A percentile compares a stretch with the other conserved stretches of the same genome.
These are phyloP conservation scores for Calyptomena viridis DNA, from an alignment of 2,113 vertebrate genomes.

Conservation along the genomic window DNA sequence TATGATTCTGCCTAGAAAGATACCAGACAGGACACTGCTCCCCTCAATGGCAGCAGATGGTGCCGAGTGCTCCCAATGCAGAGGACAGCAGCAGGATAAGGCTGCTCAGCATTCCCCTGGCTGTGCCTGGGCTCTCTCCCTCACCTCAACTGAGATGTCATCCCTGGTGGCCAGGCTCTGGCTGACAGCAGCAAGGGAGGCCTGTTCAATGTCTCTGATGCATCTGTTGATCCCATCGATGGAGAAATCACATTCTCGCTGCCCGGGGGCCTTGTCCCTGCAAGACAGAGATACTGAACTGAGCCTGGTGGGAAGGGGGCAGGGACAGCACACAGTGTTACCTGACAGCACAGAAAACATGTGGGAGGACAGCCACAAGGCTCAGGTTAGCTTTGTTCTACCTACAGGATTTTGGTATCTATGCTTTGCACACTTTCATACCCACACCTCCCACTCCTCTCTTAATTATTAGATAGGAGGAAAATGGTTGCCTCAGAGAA, in stretches of 20 bases:
- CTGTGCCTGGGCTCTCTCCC: background rate
- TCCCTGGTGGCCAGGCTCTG: constrained; percentile 93
- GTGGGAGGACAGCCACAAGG: background rate
- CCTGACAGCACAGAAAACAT: background rate
- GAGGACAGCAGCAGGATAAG: background rate
- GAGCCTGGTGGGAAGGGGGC: background rate
- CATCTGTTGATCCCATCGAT: constrained; percentile 96
- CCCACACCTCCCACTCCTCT: accelerated
- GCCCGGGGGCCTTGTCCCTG: constrained; percentile 97
- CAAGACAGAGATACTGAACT: background rate
- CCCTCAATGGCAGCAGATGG: background rate
- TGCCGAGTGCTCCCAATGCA: background rate
- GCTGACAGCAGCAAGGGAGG: constrained; percentile 90
- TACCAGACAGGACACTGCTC: background rate
- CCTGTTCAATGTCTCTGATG: constrained; percentile 97
- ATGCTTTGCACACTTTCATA: background rate
- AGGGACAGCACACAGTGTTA: accelerated
- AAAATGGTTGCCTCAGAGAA: background rate
- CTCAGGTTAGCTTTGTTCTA: background rate
- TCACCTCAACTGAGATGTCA: constrained; percentile 97
- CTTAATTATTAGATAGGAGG: background rate
- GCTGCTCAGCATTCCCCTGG: background rate
- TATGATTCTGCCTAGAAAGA: background rate
- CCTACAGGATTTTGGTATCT: background rate
- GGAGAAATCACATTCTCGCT: constrained; percentile 94